A percentile compares a stretch with the other conserved stretches of the same genome.
Evolutionary conservation across 2,113 vertebrate species (phyloP).

Genomic region (Anarhynchus alexandrinus): DNA sequence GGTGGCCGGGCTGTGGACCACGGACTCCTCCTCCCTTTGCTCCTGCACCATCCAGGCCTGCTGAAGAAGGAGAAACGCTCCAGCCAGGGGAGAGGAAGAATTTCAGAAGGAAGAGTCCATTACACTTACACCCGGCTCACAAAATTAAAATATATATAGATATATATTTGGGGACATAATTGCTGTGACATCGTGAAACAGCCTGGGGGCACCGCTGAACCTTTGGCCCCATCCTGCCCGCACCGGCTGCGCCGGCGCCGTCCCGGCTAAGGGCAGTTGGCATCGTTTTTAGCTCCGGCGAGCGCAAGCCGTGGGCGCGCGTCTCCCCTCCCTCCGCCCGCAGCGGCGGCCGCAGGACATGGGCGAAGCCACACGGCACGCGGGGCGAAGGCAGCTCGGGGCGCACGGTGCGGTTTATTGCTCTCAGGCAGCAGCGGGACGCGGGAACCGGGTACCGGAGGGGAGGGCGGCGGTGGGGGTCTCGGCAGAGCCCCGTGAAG

Average conservation of each 20-base stretch:
- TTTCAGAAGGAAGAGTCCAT: not conserved
- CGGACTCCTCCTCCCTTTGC: rapidly evolving
- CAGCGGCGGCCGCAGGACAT: not conserved
- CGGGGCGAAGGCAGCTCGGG: rapidly evolving
- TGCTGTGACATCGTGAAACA: not conserved
- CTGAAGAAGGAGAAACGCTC: not conserved
- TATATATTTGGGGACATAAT: rapidly evolving
- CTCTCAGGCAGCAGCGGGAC: not conserved
- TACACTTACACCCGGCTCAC: no score
- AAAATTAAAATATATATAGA: not conserved
- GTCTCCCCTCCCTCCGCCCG: not conserved
- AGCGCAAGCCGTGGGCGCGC: not conserved
- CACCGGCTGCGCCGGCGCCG: rapidly evolving
- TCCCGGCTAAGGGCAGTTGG: not conserved
- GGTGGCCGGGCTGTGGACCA: not conserved
- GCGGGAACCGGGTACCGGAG: not conserved
- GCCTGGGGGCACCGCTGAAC: rapidly evolving
- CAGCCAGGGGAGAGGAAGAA: not conserved
- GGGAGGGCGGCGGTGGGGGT: no score
- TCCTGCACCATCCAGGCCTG: not conserved
- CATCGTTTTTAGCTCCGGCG: rapidly evolving
- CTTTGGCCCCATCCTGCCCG: not conserved
- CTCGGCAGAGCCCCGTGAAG: not conserved
- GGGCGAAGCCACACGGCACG: not conserved
- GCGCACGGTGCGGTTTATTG: not conserved